A percentile compares a stretch with the other conserved stretches of the same genome.
phyloP scores from a whole-genome alignment of 2,888 invertebrate genomes.

The Cerceris rybyensis region DNA sequence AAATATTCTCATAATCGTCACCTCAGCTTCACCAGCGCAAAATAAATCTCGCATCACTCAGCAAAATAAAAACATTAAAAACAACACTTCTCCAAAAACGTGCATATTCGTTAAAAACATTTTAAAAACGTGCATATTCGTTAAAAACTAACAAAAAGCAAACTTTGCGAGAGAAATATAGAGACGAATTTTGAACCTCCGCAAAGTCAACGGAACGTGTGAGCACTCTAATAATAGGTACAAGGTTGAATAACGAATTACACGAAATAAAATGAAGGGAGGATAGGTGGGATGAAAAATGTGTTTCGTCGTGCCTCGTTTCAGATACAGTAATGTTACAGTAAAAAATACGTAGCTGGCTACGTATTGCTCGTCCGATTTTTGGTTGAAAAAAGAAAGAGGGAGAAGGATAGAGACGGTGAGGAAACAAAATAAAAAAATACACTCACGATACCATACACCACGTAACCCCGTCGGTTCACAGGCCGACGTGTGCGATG shows the following conservation, averaged over 20 bases:
- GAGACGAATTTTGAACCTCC: too few relatives aligned
- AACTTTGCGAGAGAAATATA: too few relatives aligned
- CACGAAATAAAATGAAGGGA: constrained; percentile 6
- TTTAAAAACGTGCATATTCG: too few relatives aligned
- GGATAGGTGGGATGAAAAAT: constrained; percentile 14
- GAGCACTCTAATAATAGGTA: constrained; percentile 2
- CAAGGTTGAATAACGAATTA: constrained; percentile 24
- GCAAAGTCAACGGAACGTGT: too few relatives aligned
- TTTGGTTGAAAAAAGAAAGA: constrained; percentile 22
- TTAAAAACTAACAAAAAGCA: too few relatives aligned
- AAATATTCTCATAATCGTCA: too few relatives aligned
- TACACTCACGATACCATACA: constrained; percentile 16
- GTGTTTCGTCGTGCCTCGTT: neutral
- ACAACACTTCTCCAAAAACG: too few relatives aligned
- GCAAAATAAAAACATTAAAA: too few relatives aligned
- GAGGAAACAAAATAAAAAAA: neutral
- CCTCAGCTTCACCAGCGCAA: too few relatives aligned
- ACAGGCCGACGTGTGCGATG: constrained; percentile 37
- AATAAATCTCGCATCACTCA: too few relatives aligned
- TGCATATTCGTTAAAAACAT: too few relatives aligned
- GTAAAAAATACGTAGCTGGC: constrained; percentile 41
- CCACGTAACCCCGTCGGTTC: constrained; percentile 25
- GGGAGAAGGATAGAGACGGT: neutral
- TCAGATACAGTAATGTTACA: constrained; percentile 47
- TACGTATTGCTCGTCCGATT: constrained; percentile 20